Base-by-base conservation (phyloP, 2,888 invertebrate genomes). In the Carcina quercana region DNA sequence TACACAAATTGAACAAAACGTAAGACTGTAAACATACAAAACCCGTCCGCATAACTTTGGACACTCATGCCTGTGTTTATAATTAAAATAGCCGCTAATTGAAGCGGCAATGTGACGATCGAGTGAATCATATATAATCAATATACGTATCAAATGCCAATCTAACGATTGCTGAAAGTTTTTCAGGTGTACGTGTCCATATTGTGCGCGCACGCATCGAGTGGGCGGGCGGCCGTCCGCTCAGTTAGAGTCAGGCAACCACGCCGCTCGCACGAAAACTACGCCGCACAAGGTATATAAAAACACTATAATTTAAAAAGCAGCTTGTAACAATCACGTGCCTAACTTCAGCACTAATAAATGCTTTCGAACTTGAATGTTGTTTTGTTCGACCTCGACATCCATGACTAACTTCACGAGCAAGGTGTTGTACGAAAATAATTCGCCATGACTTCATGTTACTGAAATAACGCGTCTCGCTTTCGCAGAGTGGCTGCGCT, bases 221-320 rank as follows among this genome's bases (percentile, higher is more conserved):
- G 79, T 76, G 72, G 68, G 58, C 60, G 51, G 53, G 49, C 52
- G 48, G 37, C 45, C 50, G 45, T 50, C 50, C 59, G 55, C 37
- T 73, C 79, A 83, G 83, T 83, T 49, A 78, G 72, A 79, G 74
- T 59, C 68, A 62, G 82, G 82, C 82, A 57, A 49, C 65, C 71
- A 62, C 67, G 73, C 79, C 76, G 78, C 76, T 80, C 82, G 76
- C 82, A 83, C 83, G 83, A 82, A 70, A 54, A 70, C 61, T 66
- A 69, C 71, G 82, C 80, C 76, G 76, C 76, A 78, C 70, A 80
- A 83, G 83, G 82, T 82, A 82, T 53, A 51, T 24, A 10, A 5
- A 24, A 24, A 11, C 12, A 45, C 56, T 47, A 47, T 39, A 48
- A 45, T 52, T 10, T 37, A 54, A 50, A 59, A 54, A 43, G 54